Evolutionary conservation across 64 coral and sea anemone genomes (phyloP).

Genomic region (Hydrozoanthus tunicans): DNA sequence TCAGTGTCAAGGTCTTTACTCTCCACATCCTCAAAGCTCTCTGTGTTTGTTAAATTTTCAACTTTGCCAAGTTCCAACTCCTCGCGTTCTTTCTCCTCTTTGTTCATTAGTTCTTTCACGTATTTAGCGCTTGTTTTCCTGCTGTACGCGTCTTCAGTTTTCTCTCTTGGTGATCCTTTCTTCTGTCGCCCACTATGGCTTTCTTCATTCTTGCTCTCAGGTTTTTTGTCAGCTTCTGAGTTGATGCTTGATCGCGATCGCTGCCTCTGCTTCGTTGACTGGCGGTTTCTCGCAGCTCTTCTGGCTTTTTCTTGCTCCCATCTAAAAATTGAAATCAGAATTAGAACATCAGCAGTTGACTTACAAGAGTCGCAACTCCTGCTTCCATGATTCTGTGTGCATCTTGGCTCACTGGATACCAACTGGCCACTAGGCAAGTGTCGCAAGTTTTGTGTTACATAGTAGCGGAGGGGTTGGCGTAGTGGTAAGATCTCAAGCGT

Average conservation of each 20-base stretch:
- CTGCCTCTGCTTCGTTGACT: not conserved
- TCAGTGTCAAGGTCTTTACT: slow-evolving; percentile 90
- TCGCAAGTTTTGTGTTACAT: too few relatives aligned
- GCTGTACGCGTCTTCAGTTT: slow-evolving; percentile 2
- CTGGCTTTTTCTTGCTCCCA: slow-evolving; percentile 92
- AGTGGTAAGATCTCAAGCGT: too few relatives aligned
- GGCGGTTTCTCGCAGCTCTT: slow-evolving; percentile 49
- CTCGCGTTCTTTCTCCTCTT: slow-evolving; percentile 45
- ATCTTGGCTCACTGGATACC: too few relatives aligned
- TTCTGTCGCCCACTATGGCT: slow-evolving; percentile 10
- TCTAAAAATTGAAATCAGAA: slow-evolving; percentile 54
- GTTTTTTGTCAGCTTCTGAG: slow-evolving; percentile 22
- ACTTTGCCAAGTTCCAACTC: slow-evolving; percentile 19
- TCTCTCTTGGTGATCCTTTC: slow-evolving; percentile 35
- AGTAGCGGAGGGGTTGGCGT: too few relatives aligned
- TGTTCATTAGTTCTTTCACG: slow-evolving; percentile 55
- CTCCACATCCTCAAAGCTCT: slow-evolving; percentile 85
- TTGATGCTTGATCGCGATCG: not conserved
- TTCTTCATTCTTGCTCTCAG: not conserved
- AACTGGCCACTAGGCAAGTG: too few relatives aligned
- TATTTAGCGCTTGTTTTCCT: slow-evolving; percentile 51
- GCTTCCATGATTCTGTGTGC: too few relatives aligned
- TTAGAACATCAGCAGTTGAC: not conserved
- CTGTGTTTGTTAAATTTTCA: slow-evolving; percentile 36
- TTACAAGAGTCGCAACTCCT: not conserved